A percentile compares a stretch with the other conserved stretches of the same genome.
phyloP scores from a whole-genome alignment of 2,888 invertebrate species.

The Anorthoa munda region DNA sequence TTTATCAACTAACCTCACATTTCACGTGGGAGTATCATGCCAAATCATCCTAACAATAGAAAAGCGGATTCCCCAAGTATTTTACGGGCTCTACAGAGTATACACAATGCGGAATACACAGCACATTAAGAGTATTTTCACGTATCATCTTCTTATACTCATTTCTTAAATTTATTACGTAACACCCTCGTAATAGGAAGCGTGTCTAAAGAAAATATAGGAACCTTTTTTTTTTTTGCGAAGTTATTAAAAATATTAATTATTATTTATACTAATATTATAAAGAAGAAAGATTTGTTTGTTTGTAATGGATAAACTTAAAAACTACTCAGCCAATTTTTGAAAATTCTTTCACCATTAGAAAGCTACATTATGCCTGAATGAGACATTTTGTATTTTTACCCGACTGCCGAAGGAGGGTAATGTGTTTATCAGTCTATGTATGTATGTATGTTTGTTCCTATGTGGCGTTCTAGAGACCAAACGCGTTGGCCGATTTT shows the following conservation, averaged over 20 bases:
- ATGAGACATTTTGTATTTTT: too few species aligned
- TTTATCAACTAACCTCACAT: background rate
- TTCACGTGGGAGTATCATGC: background rate
- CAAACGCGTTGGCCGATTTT: too few species aligned
- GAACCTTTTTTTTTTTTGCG: background rate
- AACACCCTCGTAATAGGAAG: slow-evolving; percentile 26
- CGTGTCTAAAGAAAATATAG: slow-evolving; percentile 7
- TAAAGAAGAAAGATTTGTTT: too few species aligned
- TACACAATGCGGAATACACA: background rate
- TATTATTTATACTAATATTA: background rate
- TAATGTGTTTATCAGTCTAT: too few species aligned
- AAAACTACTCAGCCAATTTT: too few species aligned
- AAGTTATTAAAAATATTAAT: background rate
- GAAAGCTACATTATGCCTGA: too few species aligned
- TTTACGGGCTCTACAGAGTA: slow-evolving; percentile 9
- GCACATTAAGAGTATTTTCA: slow-evolving; percentile 31
- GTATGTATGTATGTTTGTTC: too few species aligned
- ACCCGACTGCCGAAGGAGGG: too few species aligned
- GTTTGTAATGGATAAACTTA: too few species aligned
- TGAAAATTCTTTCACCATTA: too few species aligned
- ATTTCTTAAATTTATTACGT: slow-evolving; percentile 40
- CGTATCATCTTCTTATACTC: slow-evolving; percentile 21
- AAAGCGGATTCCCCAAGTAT: background rate
- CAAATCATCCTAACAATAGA: slow-evolving; percentile 14
- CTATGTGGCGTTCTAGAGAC: too few species aligned